These are phyloP conservation scores for Himantopus leucocephalus DNA, from an alignment of 2,113 vertebrate genomes.

Conservation along the genomic window DNA sequence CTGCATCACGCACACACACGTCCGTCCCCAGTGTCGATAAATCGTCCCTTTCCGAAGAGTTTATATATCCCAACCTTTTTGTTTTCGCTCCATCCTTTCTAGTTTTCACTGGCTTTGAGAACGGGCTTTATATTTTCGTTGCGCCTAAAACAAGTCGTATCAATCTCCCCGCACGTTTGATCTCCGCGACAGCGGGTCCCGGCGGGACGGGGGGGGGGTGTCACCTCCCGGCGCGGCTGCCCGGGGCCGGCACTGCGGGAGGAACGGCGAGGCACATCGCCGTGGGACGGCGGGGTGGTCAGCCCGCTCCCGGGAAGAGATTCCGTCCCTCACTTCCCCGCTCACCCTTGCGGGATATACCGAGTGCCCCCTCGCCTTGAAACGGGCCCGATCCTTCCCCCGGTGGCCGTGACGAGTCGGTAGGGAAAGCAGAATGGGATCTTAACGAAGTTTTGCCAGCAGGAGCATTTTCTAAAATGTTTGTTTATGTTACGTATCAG, in stretches of 20 bases:
- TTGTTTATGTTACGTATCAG: slow-evolving; percentile 15
- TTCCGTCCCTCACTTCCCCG: not conserved
- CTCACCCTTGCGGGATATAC: not conserved
- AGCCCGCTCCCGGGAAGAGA: not conserved
- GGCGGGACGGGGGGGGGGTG: not conserved
- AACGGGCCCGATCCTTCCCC: not conserved
- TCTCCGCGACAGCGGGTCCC: not conserved
- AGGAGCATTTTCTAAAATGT: not conserved
- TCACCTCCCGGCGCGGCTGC: not conserved
- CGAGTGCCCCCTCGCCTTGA: not conserved
- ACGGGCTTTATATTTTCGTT: not conserved
- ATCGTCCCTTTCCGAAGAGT: not conserved
- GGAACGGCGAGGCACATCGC: not conserved
- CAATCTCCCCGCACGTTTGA: not conserved
- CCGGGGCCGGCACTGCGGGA: not conserved
- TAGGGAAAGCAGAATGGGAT: not conserved
- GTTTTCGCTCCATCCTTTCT: not conserved
- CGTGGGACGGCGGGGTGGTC: not conserved
- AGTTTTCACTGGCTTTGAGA: not conserved
- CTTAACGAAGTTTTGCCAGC: not conserved
- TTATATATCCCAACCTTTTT: not conserved
- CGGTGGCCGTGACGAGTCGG: not conserved
- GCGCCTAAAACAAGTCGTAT: not conserved
- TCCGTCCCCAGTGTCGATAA: not conserved
- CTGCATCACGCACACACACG: not conserved